A percentile compares a stretch with the other conserved stretches of the same genome.
These are phyloP conservation scores for Heterocephalus glaber DNA, from an alignment of 2,113 vertebrate species.

Conservation along the genomic window DNA sequence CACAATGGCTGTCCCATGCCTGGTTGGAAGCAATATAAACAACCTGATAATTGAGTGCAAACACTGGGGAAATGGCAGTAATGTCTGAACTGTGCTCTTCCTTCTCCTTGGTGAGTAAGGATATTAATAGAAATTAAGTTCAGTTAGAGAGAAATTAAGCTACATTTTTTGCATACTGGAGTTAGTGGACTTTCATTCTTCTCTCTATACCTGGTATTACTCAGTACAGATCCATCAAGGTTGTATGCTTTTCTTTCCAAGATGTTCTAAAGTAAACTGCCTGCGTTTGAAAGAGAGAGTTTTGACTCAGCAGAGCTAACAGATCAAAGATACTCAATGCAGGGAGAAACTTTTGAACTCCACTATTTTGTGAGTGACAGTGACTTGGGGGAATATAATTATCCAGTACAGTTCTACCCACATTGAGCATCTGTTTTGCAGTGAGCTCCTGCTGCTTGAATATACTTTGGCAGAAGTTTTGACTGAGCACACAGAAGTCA, in stretches of 20 bases:
- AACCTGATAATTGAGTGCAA: background rate
- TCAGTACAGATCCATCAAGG: background rate
- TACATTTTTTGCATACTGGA: background rate
- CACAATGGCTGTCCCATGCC: background rate
- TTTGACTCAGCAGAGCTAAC: background rate
- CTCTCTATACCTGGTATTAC: background rate
- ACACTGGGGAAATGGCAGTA: background rate
- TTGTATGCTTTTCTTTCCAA: background rate
- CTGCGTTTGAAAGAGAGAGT: background rate
- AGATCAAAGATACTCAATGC: background rate
- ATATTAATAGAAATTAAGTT: conserved; percentile 2
- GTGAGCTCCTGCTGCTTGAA: conserved; percentile 49
- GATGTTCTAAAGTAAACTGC: conserved; percentile 1
- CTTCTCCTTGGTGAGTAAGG: background rate
- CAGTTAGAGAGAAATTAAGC: background rate
- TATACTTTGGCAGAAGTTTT: conserved; percentile 9
- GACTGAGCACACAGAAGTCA: conserved; percentile 40
- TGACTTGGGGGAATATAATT: conserved; percentile 66
- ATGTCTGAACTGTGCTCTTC: background rate
- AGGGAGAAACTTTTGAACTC: conserved; percentile 63
- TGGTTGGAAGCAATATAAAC: background rate
- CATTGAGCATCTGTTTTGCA: conserved; percentile 40
- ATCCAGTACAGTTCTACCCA: conserved; percentile 27
- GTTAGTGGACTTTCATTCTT: background rate
- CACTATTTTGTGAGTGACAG: conserved; percentile 48